A percentile compares a stretch with the other conserved stretches of the same genome.
Evolutionary conservation across 2,888 invertebrate species (phyloP).

Genomic region (Crossocerus cetratus): DNA sequence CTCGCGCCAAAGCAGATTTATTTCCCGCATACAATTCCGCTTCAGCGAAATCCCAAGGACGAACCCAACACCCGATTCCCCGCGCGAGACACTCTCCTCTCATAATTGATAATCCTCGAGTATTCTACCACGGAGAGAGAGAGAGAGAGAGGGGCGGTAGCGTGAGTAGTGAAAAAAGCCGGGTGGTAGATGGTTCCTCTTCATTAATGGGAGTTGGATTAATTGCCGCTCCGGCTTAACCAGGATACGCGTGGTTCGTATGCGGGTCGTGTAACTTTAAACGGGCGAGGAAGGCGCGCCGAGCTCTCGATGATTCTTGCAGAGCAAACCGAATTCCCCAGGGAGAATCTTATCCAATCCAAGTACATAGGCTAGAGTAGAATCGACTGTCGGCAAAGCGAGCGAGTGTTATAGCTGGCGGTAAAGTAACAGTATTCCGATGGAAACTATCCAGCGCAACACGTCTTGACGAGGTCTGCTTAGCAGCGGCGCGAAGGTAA

Average conservation of each 20-base stretch:
- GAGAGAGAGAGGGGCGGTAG: background rate
- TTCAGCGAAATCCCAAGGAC: no score
- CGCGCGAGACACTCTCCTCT: background rate
- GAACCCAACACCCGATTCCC: background rate
- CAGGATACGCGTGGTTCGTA: constrained; percentile 33
- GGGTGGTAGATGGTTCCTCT: constrained; percentile 17
- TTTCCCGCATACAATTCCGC: no score
- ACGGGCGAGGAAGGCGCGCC: background rate
- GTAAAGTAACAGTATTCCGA: background rate
- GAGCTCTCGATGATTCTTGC: no score
- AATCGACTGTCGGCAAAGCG: no score
- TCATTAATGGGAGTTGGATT: constrained; percentile 50
- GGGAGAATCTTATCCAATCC: no score
- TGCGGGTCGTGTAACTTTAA: constrained; percentile 29
- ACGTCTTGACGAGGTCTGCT: background rate
- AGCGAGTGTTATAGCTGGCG: constrained; percentile 5
- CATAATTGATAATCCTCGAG: constrained; percentile 19
- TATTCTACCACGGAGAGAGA: background rate
- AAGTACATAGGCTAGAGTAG: no score
- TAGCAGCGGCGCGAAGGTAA: background rate
- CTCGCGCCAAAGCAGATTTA: no score
- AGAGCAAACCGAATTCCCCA: constrained; percentile 10
- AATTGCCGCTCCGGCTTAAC: constrained; percentile 31
- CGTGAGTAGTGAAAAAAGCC: constrained; percentile 15
- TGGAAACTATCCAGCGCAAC: constrained; percentile 14